Evolutionary conservation across 2,888 invertebrate species (phyloP).

Genomic region (Bimastos eiseni): DNA sequence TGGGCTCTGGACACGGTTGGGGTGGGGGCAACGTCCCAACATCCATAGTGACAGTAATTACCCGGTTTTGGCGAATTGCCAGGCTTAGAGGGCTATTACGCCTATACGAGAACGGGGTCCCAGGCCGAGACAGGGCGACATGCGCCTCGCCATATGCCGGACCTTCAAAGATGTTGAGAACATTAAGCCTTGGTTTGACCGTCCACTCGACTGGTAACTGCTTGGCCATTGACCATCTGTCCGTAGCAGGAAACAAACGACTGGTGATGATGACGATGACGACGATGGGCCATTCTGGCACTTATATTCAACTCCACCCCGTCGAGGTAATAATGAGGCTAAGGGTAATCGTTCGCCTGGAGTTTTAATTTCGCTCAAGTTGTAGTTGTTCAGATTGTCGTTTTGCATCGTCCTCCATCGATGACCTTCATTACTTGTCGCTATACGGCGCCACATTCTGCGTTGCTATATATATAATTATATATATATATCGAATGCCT

Average conservation of each 20-base stretch:
- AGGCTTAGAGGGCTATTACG: slow-evolving; percentile 19
- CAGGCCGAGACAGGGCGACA: not conserved
- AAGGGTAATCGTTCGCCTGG: not conserved
- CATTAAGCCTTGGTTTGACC: not conserved
- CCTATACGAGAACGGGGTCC: not conserved
- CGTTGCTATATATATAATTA: too few species aligned
- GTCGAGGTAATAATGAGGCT: not conserved
- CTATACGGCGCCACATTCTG: too few species aligned
- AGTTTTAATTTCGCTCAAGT: not conserved
- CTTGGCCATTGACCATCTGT: slow-evolving; percentile 18
- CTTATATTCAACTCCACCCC: not conserved
- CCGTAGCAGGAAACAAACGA: slow-evolving; percentile 20
- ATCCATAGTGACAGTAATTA: slow-evolving; percentile 22
- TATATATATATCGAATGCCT: too few species aligned
- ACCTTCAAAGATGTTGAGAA: slow-evolving; percentile 15
- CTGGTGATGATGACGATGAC: not conserved
- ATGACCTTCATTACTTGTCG: too few species aligned
- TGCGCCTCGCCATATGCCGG: slow-evolving; percentile 13
- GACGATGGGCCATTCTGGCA: not conserved
- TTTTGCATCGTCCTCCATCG: not conserved
- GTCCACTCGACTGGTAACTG: slow-evolving; percentile 7
- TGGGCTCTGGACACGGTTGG: slow-evolving; percentile 18
- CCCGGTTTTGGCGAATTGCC: slow-evolving; percentile 3
- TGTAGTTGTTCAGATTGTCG: not conserved
- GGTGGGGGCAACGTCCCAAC: not conserved